phyloP scores from a whole-genome alignment of 2,888 invertebrate species.

The Sarcophaga carnaria region DNA sequence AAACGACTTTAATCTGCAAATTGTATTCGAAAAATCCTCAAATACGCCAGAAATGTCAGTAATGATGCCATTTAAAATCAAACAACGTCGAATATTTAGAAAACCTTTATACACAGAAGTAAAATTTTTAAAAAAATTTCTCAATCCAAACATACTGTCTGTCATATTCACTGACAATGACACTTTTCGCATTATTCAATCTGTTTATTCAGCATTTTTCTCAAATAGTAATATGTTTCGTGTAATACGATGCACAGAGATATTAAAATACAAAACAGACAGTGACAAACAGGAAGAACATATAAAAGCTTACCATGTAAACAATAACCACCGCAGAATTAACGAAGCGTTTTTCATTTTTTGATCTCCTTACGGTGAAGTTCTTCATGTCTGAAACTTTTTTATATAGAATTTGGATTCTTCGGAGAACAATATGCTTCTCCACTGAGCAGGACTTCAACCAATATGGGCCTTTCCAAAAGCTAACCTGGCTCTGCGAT shows the following conservation, averaged over 20 bases:
- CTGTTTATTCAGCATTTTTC: constrained; percentile 24
- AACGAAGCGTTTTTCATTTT: constrained; percentile 47
- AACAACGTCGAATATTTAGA: constrained; percentile 9
- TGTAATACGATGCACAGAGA: constrained; percentile 56
- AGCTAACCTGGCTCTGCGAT: too few relatives aligned
- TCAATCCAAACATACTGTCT: constrained; percentile 52
- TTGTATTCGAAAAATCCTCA: constrained; percentile 53
- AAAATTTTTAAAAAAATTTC: constrained; percentile 52
- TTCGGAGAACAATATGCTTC: too few relatives aligned
- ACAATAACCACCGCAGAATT: constrained; percentile 64
- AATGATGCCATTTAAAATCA: constrained; percentile 1
- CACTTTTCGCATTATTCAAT: constrained; percentile 45
- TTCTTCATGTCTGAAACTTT: too few relatives aligned
- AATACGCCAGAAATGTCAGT: constrained; percentile 23
- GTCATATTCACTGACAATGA: constrained; percentile 41
- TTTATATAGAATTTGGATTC: too few relatives aligned
- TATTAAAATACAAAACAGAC: constrained; percentile 60
- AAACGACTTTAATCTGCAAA: constrained; percentile 63
- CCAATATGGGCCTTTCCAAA: too few relatives aligned
- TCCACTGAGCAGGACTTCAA: too few relatives aligned
- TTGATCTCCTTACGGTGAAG: too few relatives aligned
- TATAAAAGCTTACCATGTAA: constrained; percentile 56
- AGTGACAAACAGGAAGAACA: constrained; percentile 59
- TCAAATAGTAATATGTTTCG: constrained; percentile 40
- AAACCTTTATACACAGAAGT: constrained; percentile 31